Evolutionary conservation across 2,113 vertebrate species (phyloP).

Genomic region (Phasianus colchicus): DNA sequence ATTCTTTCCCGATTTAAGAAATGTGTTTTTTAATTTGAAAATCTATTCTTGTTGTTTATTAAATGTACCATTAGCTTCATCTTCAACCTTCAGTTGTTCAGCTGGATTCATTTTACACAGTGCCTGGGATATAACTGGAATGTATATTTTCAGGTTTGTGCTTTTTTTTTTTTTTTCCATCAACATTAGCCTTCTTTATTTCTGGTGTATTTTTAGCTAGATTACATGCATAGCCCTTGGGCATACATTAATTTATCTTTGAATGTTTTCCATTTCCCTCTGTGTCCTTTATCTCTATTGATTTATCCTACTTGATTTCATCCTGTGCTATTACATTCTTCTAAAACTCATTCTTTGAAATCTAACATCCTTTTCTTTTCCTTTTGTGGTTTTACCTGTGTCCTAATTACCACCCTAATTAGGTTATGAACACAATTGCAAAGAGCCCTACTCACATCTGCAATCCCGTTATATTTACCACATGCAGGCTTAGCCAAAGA

Average conservation of each 20-base stretch:
- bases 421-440: conserved; percentile 77
- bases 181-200: conserved; percentile 67
- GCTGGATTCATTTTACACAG: neutral
- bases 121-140: neutral
- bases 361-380: conserved; percentile 56
- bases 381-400: conserved; percentile 75
- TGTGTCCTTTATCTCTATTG: conserved; percentile 78
- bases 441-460: conserved; percentile 57
- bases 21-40: neutral
- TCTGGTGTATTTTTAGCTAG: conserved; percentile 78
- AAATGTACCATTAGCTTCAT: neutral
- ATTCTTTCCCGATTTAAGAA: conserved; percentile 34
- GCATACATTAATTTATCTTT: conserved; percentile 81
- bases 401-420: conserved; percentile 80
- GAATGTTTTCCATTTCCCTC: conserved; percentile 81
- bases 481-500: conserved; percentile 41
- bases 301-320: conserved; percentile 80
- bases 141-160: conserved; percentile 8
- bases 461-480: conserved; percentile 57
- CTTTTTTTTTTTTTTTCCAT: conserved; percentile 63
- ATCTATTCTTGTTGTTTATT: neutral
- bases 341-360: conserved; percentile 73
- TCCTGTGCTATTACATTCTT: conserved; percentile 75
- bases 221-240: conserved; percentile 80
- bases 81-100: conserved; percentile 7